Evolutionary conservation across 2,113 vertebrate species (phyloP).

Genomic region (Pseudolaguvia tuberculata): DNA sequence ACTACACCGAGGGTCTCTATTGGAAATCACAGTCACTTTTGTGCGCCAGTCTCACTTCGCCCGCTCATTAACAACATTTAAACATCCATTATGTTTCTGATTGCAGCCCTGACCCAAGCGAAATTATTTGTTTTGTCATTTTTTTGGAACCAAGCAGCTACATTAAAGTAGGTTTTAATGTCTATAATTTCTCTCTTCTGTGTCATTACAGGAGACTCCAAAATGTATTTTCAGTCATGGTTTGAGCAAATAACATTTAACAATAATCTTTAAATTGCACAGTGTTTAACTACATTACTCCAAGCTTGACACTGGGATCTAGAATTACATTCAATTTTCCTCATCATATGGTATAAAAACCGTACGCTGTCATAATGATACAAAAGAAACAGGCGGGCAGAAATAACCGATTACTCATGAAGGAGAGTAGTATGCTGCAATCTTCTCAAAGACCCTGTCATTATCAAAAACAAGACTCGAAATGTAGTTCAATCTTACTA

Average conservation of each 20-base stretch:
- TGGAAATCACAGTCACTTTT: conserved; percentile 10
- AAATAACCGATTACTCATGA: conserved; percentile 60
- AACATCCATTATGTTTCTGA: conserved; percentile 16
- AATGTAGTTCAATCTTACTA: conserved; percentile 35
- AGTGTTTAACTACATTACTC: conserved; percentile 40
- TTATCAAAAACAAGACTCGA: conserved; percentile 61
- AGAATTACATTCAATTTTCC: conserved; percentile 44
- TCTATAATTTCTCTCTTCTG: conserved; percentile 30
- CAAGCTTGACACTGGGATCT: conserved; percentile 27
- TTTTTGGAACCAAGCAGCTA: conserved; percentile 19
- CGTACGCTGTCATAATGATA: conserved; percentile 57
- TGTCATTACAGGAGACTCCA: conserved; percentile 28
- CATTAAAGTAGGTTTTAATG: conserved; percentile 36
- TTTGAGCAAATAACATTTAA: conserved; percentile 58
- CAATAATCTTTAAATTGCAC: conserved; percentile 63
- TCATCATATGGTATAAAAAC: conserved; percentile 49
- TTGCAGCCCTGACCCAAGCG: neutral
- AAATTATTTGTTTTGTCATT: conserved; percentile 30
- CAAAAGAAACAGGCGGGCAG: conserved; percentile 52
- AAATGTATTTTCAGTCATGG: conserved; percentile 40
- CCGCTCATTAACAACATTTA: neutral
- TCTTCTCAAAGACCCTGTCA: conserved; percentile 61
- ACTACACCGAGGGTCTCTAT: conserved; percentile 17
- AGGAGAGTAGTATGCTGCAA: conserved; percentile 51
- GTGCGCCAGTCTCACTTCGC: neutral